Evolutionary conservation across 2,888 invertebrate genomes (phyloP).

Genomic region (Oscheius sp.): DNA sequence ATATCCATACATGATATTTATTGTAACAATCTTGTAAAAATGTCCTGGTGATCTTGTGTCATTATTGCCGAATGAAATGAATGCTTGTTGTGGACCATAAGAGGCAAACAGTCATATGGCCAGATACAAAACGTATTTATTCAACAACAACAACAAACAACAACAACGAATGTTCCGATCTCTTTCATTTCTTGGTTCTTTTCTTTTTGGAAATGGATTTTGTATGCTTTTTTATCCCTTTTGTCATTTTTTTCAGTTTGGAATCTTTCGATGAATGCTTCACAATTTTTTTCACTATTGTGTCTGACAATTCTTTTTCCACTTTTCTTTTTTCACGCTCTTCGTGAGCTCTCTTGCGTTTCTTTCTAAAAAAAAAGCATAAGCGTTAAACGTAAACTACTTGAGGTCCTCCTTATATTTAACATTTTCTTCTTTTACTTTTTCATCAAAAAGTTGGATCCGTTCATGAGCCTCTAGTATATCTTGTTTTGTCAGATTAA

Average conservation of each 20-base stretch:
- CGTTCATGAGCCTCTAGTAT: conserved; percentile 37
- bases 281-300: too few species aligned
- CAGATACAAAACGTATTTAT: too few species aligned
- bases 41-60: background rate
- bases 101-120: too few species aligned
- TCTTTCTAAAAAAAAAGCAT: background rate
- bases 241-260: too few species aligned
- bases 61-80: too few species aligned
- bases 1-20: background rate
- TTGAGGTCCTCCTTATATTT: conserved; percentile 1
- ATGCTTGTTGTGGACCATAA: too few species aligned
- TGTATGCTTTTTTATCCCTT: too few species aligned
- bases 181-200: too few species aligned
- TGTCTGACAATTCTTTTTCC: background rate
- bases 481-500: conserved; percentile 29
- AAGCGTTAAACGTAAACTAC: background rate
- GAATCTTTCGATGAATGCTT: too few species aligned
- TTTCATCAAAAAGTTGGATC: conserved; percentile 10
- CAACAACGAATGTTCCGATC: too few species aligned
- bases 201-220: too few species aligned
- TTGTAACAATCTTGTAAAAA: background rate
- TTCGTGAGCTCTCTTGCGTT: background rate
- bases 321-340: background rate
- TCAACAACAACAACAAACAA: too few species aligned
- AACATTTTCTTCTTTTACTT: background rate